phyloP scores from a whole-genome alignment of 2,113 vertebrate species.

The Cyprinus carpio region DNA sequence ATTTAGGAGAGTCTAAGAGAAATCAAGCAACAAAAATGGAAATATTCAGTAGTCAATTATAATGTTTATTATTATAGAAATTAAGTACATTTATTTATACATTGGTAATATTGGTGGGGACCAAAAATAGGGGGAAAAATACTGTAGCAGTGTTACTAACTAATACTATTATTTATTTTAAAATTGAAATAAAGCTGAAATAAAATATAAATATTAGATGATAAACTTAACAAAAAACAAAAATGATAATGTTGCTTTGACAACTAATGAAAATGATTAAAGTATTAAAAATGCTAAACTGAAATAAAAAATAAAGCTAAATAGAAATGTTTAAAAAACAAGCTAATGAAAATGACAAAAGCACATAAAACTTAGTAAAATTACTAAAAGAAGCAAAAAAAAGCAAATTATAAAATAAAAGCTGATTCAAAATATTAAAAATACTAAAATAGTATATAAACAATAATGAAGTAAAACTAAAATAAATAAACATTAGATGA shows the following conservation, averaged over 20 bases:
- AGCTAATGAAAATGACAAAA: not conserved
- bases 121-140: not conserved
- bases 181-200: not conserved
- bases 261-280: not conserved
- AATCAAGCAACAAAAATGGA: not conserved
- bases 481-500: no score
- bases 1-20: constrained; percentile 40
- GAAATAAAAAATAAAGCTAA: not conserved
- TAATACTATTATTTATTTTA: not conserved
- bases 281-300: not conserved
- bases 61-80: not conserved
- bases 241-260: not conserved
- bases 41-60: not conserved
- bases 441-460: no score
- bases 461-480: no score
- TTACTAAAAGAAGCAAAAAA: no score
- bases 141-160: not conserved
- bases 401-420: no score
- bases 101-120: not conserved
- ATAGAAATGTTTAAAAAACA: no score
- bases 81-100: no score
- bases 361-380: not conserved
- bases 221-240: not conserved
- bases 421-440: no score
- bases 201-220: not conserved